Evolutionary conservation across 1,140 invertebrate genomes (phyloP).

Genomic region (Diploscapter pachys): DNA sequence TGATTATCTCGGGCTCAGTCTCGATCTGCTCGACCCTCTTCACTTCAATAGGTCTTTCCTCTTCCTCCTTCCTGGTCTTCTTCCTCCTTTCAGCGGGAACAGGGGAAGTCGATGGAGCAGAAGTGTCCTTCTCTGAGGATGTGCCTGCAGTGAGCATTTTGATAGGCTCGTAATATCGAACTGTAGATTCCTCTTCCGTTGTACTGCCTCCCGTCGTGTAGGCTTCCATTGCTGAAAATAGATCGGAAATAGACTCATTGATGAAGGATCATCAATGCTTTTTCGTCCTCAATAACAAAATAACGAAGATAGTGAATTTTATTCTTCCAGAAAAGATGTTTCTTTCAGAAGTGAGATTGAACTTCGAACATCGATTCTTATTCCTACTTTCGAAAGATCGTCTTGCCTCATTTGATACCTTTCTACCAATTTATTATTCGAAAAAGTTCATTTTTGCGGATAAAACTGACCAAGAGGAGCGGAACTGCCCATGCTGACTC

Average conservation of each 20-base stretch:
- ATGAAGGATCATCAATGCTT: background rate
- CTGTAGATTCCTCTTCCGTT: conserved; percentile 8
- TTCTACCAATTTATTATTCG: too few relatives aligned
- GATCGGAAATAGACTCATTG: background rate
- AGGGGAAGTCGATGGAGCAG: background rate
- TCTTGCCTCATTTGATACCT: background rate
- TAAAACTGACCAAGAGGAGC: too few relatives aligned
- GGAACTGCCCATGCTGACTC: too few relatives aligned
- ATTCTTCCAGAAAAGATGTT: too few relatives aligned
- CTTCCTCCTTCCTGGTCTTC: conserved; percentile 9
- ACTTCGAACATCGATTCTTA: too few relatives aligned
- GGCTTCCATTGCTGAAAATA: conserved; percentile 48
- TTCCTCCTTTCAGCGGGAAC: background rate
- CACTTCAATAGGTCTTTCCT: conserved; percentile 1
- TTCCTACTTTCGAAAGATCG: too few relatives aligned
- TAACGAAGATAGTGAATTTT: too few relatives aligned
- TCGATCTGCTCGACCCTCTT: background rate
- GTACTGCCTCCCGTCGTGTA: conserved; percentile 43
- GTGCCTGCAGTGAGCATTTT: background rate
- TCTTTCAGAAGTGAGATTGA: too few relatives aligned
- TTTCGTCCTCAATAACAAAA: too few relatives aligned
- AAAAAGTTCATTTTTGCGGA: too few relatives aligned
- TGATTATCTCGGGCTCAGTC: background rate
- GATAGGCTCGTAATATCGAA: conserved; percentile 1
- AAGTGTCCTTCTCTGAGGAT: conserved; percentile 17